phyloP scores from a whole-genome alignment of 1,140 invertebrate genomes.

The Tetramorium simillimum region DNA sequence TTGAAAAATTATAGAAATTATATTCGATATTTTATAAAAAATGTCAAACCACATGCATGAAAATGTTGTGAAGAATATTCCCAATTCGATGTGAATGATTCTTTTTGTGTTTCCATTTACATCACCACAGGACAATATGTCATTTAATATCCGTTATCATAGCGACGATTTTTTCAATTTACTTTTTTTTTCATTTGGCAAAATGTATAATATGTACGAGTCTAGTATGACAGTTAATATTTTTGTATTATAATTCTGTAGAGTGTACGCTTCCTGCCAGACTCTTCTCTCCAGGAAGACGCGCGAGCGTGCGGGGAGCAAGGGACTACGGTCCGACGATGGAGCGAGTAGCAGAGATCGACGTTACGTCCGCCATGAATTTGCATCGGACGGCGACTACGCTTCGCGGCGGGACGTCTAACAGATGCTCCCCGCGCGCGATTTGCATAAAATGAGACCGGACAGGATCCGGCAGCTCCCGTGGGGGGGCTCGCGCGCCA shows the following conservation, averaged over 20 bases:
- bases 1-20: too few species aligned
- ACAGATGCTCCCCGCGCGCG: conserved; percentile 63
- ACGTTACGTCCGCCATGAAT: conserved; percentile 62
- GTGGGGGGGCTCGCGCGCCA: not conserved
- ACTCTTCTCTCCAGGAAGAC: not conserved
- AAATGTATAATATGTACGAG: not conserved
- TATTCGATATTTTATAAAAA: not conserved
- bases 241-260: too few species aligned
- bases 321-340: not conserved
- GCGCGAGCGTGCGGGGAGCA: not conserved
- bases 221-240: not conserved
- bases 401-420: conserved; percentile 60
- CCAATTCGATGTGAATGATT: not conserved
- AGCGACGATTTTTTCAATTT: not conserved
- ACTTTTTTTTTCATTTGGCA: not conserved
- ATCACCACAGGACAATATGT: not conserved
- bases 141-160: not conserved
- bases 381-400: conserved; percentile 68
- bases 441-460: conserved; percentile 75
- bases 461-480: conserved; percentile 23
- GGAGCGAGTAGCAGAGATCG: conserved; percentile 2
- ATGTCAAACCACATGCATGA: not conserved
- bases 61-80: not conserved
- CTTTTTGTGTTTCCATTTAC: not conserved
- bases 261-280: not conserved